A percentile compares a stretch with the other conserved stretches of the same genome.
phyloP scores from a whole-genome alignment of 2,888 invertebrate species.

The Gortyna flavago region DNA sequence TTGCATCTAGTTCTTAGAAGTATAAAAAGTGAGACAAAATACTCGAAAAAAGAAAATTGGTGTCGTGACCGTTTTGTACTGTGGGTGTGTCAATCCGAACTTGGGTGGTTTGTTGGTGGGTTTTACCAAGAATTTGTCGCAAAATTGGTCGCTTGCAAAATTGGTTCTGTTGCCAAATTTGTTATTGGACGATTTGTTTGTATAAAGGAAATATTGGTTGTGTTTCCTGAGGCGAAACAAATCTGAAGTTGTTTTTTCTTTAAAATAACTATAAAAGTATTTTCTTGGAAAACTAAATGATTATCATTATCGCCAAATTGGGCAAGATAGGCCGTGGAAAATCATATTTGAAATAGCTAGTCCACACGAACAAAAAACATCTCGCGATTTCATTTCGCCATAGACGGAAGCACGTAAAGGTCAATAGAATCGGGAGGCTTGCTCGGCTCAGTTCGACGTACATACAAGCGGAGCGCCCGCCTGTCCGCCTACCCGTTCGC shows the following conservation, averaged over 20 bases:
- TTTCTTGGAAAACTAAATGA: neutral
- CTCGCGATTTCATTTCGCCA: conserved; percentile 21
- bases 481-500: conserved; percentile 46
- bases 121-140: conserved; percentile 12
- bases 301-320: too few species aligned
- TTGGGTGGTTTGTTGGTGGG: too few species aligned
- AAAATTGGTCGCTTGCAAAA: conserved; percentile 13
- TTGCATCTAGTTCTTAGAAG: conserved; percentile 16
- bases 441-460: conserved; percentile 25
- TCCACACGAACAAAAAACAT: neutral
- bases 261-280: neutral
- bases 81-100: conserved; percentile 25
- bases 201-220: neutral
- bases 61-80: conserved; percentile 14
- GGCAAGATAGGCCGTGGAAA: neutral
- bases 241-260: neutral
- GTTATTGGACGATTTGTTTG: neutral
- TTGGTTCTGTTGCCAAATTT: conserved; percentile 7
- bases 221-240: neutral
- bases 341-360: neutral
- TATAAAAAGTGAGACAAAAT: conserved; percentile 39
- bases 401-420: conserved; percentile 64
- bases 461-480: conserved; percentile 1
- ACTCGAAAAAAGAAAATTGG: conserved; percentile 32
- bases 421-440: conserved; percentile 58